Base-by-base conservation (phyloP, 2,113 vertebrate species). In the Engraulis encrasicolus region DNA sequence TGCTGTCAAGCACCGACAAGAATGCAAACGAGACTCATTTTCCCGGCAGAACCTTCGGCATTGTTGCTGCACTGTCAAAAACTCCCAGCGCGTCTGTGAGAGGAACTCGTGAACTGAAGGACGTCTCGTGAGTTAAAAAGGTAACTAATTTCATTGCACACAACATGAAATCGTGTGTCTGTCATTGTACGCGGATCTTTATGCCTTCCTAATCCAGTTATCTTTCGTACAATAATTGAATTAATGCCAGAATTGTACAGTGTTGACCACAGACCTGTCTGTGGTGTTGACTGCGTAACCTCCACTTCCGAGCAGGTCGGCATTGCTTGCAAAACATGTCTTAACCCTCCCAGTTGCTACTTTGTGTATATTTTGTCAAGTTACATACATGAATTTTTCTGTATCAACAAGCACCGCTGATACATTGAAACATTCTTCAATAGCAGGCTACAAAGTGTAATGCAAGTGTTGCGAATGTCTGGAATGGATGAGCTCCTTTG, bases 31-130 rank as follows among this genome's bases (percentile, higher is more conserved):
- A 80, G 58, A 87, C 86, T 86, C 14, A 11, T 50, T 50, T 80
- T 89, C 86, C 88, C 88, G 79, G 66, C 38, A 84, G 37, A 45
- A 45, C 12, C 78, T 49, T 78, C 19, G 38, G 54, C 11, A 36
- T 6, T 7, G 40, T 38, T 71, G 23, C 34, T 34, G 17, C 14
- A 12, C 11, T 15, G 66, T 34, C 31, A 74, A 36, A n/a, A 74
- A 17, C 12, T 27, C 23, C 12, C 58, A 66, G 23, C 27, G 58
- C 23, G 31, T 66, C 11, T 7, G 34, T n/a, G 54, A 50, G 48
- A 50, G 48, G 48, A 78, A 27, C 19, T 80, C 66, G 19, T 2
- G 37, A 34, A 23, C 18, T 18, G 14, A 23, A 82, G 78, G 66
- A 34, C 66, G 31, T 74, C 34, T 74, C 31, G 66, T 34, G 15